Evolutionary conservation across 2,113 vertebrate genomes (phyloP).

Genomic region (Typhlomys cinereus): DNA sequence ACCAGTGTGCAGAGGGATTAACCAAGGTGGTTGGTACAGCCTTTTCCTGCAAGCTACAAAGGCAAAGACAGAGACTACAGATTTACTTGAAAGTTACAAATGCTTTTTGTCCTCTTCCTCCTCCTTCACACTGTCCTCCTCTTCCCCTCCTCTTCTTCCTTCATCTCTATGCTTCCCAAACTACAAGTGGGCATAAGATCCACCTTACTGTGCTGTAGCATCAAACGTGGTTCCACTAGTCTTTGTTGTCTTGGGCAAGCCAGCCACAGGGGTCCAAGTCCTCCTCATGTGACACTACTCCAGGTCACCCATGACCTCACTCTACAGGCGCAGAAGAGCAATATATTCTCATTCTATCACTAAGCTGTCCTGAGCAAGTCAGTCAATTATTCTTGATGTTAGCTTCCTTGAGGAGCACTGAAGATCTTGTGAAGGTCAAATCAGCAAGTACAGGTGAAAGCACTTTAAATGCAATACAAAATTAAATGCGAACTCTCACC

Average conservation of each 20-base stretch:
- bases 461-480: not conserved
- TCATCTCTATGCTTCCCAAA: not conserved
- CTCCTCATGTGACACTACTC: not conserved
- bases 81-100: not conserved
- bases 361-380: not conserved
- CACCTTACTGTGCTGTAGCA: not conserved
- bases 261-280: not conserved
- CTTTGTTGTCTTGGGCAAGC: not conserved
- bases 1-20: not conserved
- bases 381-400: not conserved
- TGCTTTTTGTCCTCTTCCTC: not conserved
- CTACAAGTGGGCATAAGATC: not conserved
- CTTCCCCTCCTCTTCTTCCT: not conserved
- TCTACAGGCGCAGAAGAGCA: not conserved
- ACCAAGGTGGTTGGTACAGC: not conserved
- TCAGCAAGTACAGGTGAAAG: not conserved
- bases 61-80: not conserved
- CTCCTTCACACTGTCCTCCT: too few species aligned
- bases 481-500: not conserved
- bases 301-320: not conserved
- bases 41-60: not conserved
- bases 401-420: not conserved
- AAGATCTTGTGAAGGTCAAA: conserved; percentile 6
- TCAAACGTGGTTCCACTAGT: not conserved
- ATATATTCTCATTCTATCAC: not conserved